phyloP scores from a whole-genome alignment of 1,140 invertebrate species.

The Macrosteles quadrilineatus region DNA sequence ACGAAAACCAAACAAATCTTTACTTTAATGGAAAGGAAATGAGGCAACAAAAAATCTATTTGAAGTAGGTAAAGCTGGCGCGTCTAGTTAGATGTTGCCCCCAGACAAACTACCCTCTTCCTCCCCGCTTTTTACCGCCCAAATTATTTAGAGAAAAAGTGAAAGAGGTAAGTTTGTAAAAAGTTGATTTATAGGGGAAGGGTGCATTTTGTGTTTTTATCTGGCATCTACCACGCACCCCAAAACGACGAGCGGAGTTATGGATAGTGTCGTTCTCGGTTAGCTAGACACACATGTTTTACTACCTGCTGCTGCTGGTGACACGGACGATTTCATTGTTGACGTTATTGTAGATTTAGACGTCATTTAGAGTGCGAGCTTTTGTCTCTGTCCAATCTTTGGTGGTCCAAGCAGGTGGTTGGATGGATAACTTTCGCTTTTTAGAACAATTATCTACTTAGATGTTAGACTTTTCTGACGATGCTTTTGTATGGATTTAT shows the following conservation, averaged over 20 bases:
- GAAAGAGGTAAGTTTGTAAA: constrained; percentile 6
- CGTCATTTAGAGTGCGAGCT: neutral
- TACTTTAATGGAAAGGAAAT: constrained; percentile 9
- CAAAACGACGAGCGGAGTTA: constrained; percentile 6
- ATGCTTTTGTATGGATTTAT: too few relatives aligned
- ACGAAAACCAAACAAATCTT: constrained; percentile 1
- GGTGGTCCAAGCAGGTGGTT: too few relatives aligned
- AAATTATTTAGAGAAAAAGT: constrained; percentile 13
- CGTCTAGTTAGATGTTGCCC: neutral
- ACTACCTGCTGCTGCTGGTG: neutral
- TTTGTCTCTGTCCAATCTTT: neutral
- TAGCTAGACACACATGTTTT: neutral
- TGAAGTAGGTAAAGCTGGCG: neutral
- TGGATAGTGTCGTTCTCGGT: neutral
- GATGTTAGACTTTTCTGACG: too few relatives aligned
- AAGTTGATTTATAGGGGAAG: constrained; percentile 1
- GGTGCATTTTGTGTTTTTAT: constrained; percentile 16
- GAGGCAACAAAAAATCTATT: constrained; percentile 2
- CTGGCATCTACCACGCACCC: constrained; percentile 3
- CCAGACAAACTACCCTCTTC: neutral
- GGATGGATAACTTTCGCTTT: too few relatives aligned
- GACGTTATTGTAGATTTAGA: neutral
- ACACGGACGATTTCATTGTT: neutral
- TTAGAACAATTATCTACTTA: too few relatives aligned
- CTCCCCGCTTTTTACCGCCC: constrained; percentile 6